phyloP scores from a whole-genome alignment of 2,113 vertebrate species.

The Xerus inauris region DNA sequence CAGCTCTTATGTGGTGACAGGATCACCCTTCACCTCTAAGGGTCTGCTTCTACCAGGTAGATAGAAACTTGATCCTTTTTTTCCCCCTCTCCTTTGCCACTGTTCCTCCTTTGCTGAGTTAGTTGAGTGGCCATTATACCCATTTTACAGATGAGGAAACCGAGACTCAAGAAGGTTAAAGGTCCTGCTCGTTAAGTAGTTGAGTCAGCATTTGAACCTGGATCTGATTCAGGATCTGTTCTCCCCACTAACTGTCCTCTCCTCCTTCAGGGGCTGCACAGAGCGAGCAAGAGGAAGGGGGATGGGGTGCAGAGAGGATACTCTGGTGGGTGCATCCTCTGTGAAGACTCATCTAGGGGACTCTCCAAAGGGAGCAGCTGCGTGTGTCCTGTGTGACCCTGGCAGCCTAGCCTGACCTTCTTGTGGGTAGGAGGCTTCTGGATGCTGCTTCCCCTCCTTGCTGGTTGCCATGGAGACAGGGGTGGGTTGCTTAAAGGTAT shows the following conservation, averaged over 20 bases:
- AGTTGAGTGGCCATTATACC: background rate
- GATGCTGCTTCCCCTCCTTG: background rate
- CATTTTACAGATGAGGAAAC: background rate
- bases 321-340: background rate
- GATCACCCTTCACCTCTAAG: background rate
- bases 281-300: no score
- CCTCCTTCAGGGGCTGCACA: accelerated
- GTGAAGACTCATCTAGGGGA: background rate
- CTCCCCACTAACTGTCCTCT: background rate
- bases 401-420: conserved; percentile 23
- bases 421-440: background rate
- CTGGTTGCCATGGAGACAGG: conserved; percentile 2
- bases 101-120: background rate
- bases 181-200: background rate
- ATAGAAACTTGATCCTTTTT: background rate
- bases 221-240: background rate
- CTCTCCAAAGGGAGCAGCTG: background rate
- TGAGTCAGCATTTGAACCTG: background rate
- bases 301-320: background rate
- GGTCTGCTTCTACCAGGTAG: background rate
- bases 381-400: no score
- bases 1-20: accelerated
- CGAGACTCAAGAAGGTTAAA: background rate
- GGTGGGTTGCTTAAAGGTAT: background rate
- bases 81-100: background rate